Evolutionary conservation across 2,113 vertebrate genomes (phyloP).

Genomic region (Bufo gargarizans): DNA sequence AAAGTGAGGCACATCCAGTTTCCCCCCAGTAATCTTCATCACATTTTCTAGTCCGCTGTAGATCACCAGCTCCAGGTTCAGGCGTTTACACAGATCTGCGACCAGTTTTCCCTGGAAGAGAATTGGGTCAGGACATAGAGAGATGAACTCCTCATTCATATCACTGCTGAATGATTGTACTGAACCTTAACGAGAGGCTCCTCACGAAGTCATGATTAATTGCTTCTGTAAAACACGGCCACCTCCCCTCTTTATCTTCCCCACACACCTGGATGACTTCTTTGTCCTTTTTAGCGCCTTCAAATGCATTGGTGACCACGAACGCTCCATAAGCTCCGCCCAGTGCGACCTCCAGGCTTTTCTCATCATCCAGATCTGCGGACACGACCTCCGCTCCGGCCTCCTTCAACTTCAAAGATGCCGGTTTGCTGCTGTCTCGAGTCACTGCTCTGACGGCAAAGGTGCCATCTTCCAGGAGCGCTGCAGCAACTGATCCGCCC

Average conservation of each 20-base stretch:
- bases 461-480: conserved; percentile 67
- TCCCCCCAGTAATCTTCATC: conserved; percentile 64
- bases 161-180: too few relatives aligned
- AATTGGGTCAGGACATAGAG: background rate
- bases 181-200: too few relatives aligned
- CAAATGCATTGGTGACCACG: conserved; percentile 74
- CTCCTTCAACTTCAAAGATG: conserved; percentile 59
- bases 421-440: conserved; percentile 60
- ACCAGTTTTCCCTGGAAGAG: conserved; percentile 65
- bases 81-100: conserved; percentile 66
- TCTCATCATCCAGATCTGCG: conserved; percentile 66
- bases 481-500: conserved; percentile 66
- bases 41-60: conserved; percentile 74
- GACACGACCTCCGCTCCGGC: conserved; percentile 69
- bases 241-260: background rate
- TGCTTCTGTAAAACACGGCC: too few relatives aligned
- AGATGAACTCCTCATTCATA: background rate
- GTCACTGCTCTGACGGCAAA: conserved; percentile 69
- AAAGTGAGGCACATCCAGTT: conserved; percentile 67
- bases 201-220: too few relatives aligned
- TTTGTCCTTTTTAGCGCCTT: conserved; percentile 67
- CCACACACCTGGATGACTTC: conserved; percentile 68
- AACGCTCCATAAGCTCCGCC: conserved; percentile 62
- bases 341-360: conserved; percentile 66
- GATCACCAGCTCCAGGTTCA: conserved; percentile 63